Conservation (phyloP, 92 coral and sea anemone species). For the Bergia puertoricense region DNA sequence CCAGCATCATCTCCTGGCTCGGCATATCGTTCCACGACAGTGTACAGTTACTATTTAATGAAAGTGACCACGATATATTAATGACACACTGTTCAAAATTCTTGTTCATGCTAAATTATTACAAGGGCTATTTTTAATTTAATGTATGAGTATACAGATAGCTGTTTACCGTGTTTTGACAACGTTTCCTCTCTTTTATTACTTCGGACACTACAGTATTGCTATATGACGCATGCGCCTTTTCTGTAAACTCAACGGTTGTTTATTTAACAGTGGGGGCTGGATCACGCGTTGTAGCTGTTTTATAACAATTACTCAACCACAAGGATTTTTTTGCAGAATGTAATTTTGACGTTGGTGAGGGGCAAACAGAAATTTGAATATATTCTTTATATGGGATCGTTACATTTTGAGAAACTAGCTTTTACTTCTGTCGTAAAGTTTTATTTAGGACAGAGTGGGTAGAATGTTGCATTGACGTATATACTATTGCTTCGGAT, state of each 20-base stretch:
- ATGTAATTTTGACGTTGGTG: not conserved
- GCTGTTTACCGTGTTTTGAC: too few species aligned
- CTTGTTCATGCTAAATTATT: conserved; percentile 16
- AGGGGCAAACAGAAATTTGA: conserved; percentile 1
- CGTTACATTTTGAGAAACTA: not conserved
- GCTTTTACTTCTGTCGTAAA: conserved; percentile 2
- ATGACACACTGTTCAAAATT: not conserved
- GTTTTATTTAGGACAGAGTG: conserved; percentile 33
- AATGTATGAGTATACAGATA: not conserved
- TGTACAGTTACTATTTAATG: conserved; percentile 22
- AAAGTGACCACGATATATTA: not conserved
- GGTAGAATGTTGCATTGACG: conserved; percentile 6
- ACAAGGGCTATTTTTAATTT: not conserved
- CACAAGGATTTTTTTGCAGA: not conserved
- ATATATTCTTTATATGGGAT: not conserved
- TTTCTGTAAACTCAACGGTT: not conserved
- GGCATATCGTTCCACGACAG: not conserved
- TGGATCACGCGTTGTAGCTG: not conserved
- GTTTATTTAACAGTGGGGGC: not conserved
- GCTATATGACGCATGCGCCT: not conserved
- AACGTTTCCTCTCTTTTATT: too few species aligned
- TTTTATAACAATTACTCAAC: not conserved
- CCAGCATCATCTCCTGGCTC: not conserved
- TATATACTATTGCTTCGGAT: not conserved
- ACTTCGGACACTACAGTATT: not conserved